A percentile compares a stretch with the other conserved stretches of the same genome.
Conservation (phyloP, 2,113 vertebrate genomes). For the Prunella himalayana region DNA sequence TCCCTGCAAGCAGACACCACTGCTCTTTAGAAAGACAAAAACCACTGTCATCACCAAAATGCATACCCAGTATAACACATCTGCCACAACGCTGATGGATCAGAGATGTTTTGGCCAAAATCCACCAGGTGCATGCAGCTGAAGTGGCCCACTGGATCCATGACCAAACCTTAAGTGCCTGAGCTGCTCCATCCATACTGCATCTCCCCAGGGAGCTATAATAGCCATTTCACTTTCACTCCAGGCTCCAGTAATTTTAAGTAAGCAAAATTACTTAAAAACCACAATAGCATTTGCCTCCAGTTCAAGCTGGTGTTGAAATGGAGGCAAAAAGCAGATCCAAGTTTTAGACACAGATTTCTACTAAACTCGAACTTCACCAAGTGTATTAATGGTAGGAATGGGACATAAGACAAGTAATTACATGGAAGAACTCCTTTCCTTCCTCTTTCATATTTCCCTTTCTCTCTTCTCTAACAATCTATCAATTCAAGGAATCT, state of each 20-base stretch:
- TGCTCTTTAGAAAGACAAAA: neutral
- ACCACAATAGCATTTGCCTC: neutral
- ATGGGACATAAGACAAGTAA: neutral
- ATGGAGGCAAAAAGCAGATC: neutral
- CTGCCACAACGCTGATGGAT: neutral
- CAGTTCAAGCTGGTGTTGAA: neutral
- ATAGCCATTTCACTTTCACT: neutral
- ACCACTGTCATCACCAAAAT: neutral
- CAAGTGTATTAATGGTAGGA: neutral
- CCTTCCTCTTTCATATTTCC: neutral
- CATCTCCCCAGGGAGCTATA: neutral
- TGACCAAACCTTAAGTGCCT: neutral
- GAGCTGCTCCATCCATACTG: neutral
- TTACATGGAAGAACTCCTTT: neutral
- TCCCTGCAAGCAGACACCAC: neutral
- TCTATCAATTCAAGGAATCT: neutral
- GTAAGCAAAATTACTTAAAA: neutral
- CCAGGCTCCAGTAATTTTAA: neutral
- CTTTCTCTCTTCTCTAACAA: neutral
- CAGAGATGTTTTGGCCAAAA: neutral
- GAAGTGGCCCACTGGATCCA: neutral
- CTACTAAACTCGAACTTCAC: neutral
- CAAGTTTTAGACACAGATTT: neutral
- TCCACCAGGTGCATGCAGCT: neutral
- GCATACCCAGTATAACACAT: neutral